A percentile compares a stretch with the other conserved stretches of the same genome.
Evolutionary conservation across 2,888 invertebrate species (phyloP).

Genomic region (Cyrtodaria siliqua): DNA sequence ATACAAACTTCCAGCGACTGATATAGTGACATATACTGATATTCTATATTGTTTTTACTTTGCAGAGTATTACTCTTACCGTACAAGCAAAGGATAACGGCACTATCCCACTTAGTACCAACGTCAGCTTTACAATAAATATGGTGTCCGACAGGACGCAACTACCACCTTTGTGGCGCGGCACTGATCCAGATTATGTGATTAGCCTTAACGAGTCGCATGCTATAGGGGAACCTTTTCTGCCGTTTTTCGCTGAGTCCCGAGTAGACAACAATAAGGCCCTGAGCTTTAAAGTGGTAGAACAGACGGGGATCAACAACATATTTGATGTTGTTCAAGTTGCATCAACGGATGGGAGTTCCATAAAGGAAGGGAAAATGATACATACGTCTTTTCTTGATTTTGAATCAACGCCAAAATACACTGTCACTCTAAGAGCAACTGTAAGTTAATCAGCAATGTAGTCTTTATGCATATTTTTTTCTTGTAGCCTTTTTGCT

Average conservation of each 20-base stretch:
- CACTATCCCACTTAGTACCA: constrained; percentile 94
- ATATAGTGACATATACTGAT: too few relatives aligned
- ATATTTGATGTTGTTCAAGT: too few relatives aligned
- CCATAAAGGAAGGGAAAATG: neutral
- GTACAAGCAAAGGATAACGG: constrained; percentile 99
- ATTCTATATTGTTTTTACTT: constrained; percentile 16
- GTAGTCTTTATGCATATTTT: too few relatives aligned
- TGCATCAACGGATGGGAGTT: too few relatives aligned
- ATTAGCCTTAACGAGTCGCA: neutral
- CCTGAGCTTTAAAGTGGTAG: neutral
- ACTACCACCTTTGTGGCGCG: constrained; percentile 84
- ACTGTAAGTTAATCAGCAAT: constrained; percentile 38
- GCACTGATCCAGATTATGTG: neutral
- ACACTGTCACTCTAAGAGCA: constrained; percentile 51
- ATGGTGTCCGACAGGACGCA: constrained; percentile 87
- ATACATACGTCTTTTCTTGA: constrained; percentile 29
- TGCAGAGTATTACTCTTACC: constrained; percentile 88
- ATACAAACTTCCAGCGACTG: too few relatives aligned
- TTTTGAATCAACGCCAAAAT: constrained; percentile 45
- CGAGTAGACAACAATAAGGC: neutral
- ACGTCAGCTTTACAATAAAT: constrained; percentile 99
- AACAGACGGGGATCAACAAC: neutral
- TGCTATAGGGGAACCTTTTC: neutral
- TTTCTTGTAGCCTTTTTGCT: too few relatives aligned
- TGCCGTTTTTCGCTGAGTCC: neutral